Evolutionary conservation across 2,888 invertebrate species (phyloP).

Genomic region (Drosophila mayaguana): DNA sequence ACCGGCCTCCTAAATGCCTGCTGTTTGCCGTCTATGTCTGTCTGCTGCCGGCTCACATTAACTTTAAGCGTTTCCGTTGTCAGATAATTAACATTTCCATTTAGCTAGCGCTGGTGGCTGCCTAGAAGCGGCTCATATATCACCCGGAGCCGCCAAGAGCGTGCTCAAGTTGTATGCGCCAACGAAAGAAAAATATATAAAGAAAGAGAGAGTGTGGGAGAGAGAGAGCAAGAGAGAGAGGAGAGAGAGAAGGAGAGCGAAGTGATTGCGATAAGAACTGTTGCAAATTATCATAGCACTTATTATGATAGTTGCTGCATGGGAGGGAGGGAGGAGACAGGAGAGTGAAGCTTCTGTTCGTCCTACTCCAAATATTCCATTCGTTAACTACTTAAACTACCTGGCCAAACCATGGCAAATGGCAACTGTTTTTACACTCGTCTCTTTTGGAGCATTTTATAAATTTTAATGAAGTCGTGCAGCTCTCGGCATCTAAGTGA

Average conservation of each 20-base stretch:
- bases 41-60: conserved; percentile 39
- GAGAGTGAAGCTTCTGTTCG: not conserved
- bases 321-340: not conserved
- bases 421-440: not conserved
- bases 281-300: conserved; percentile 52
- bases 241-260: conserved; percentile 10
- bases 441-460: conserved; percentile 1
- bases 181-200: conserved; percentile 2
- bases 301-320: conserved; percentile 25
- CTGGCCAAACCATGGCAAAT: not conserved
- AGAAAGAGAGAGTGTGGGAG: not conserved
- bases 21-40: conserved; percentile 35
- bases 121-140: conserved; percentile 42
- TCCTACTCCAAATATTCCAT: conserved; percentile 10
- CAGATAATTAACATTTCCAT: conserved; percentile 78
- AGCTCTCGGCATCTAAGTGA: not conserved
- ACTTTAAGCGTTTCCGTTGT: conserved; percentile 67
- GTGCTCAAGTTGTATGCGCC: conserved; percentile 28
- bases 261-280: conserved; percentile 45
- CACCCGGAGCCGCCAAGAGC: conserved; percentile 34
- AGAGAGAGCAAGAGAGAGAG: not conserved
- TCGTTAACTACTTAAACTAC: conserved; percentile 1
- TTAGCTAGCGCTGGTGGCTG: conserved; percentile 33
- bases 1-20: conserved; percentile 42
- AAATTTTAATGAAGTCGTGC: conserved; percentile 8